These are phyloP conservation scores for Macaria liturata DNA, from an alignment of 2,888 invertebrate genomes.

Conservation along the genomic window DNA sequence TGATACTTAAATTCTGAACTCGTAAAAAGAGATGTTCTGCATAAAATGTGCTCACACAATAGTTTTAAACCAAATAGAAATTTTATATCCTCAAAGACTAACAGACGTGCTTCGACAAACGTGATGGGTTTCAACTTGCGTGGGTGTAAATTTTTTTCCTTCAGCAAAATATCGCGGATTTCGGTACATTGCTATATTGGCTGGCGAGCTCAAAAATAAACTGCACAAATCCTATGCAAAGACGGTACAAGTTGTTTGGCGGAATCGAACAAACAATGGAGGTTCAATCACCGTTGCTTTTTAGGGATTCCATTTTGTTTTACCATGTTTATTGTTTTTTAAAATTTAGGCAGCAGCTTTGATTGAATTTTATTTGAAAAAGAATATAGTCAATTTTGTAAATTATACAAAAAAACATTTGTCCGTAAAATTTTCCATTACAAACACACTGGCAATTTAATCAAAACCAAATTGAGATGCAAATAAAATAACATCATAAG, in stretches of 20 bases:
- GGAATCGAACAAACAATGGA: constrained; percentile 28
- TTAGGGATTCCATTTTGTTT: constrained; percentile 1
- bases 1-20: not conserved
- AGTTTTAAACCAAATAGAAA: constrained; percentile 2
- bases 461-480: not conserved
- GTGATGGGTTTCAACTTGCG: constrained; percentile 1
- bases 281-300: constrained; percentile 21
- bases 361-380: too few species aligned
- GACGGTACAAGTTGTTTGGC: constrained; percentile 21
- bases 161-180: constrained; percentile 6
- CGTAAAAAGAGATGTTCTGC: not conserved
- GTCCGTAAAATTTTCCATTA: not conserved
- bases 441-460: not conserved
- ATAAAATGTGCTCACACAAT: not conserved
- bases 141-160: constrained; percentile 14
- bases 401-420: too few species aligned
- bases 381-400: too few species aligned
- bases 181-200: constrained; percentile 13
- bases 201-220: constrained; percentile 15
- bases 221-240: constrained; percentile 19
- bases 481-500: constrained; percentile 3
- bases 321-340: too few species aligned
- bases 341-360: too few species aligned
- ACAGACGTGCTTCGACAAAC: constrained; percentile 12
- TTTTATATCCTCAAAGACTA: constrained; percentile 8